A percentile compares a stretch with the other conserved stretches of the same genome.
phyloP scores from a whole-genome alignment of 1,140 invertebrate genomes.

The Hypsibius dujardini region DNA sequence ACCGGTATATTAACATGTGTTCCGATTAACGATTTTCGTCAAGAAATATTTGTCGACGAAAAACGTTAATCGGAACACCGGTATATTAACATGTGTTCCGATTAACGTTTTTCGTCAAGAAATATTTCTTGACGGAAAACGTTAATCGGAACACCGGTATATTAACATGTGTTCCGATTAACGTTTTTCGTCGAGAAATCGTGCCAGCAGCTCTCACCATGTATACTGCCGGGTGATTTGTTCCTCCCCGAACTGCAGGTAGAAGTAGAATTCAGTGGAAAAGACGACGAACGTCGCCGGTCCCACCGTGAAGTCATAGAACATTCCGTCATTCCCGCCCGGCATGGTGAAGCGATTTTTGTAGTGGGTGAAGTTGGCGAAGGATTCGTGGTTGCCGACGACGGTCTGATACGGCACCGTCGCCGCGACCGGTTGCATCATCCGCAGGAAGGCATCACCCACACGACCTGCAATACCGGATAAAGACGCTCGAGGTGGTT shows the following conservation, averaged over 20 bases:
- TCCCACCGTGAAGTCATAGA: conserved; percentile 77
- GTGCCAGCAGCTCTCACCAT: too few species aligned
- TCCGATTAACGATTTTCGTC: too few species aligned
- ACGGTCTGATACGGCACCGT: conserved; percentile 78
- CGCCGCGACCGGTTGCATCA: conserved; percentile 66
- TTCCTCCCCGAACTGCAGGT: conserved; percentile 58
- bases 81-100: too few species aligned
- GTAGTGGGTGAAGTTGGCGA: not conserved
- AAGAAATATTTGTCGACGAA: too few species aligned
- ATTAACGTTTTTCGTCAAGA: too few species aligned
- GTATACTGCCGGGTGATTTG: conserved; percentile 64
- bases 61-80: too few species aligned
- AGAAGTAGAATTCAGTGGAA: conserved; percentile 89
- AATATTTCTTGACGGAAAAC: too few species aligned
- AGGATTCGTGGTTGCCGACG: conserved; percentile 70
- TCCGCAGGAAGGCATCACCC: conserved; percentile 75
- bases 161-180: too few species aligned
- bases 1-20: too few species aligned
- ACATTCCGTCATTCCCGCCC: conserved; percentile 50
- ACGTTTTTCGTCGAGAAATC: too few species aligned
- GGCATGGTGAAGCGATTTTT: conserved; percentile 48
- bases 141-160: too few species aligned
- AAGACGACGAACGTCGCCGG: conserved; percentile 75
- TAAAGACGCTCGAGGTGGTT: not conserved
- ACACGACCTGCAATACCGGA: conserved; percentile 28